Evolutionary conservation across 2,113 vertebrate species (phyloP).

Genomic region (Globicephala melas): DNA sequence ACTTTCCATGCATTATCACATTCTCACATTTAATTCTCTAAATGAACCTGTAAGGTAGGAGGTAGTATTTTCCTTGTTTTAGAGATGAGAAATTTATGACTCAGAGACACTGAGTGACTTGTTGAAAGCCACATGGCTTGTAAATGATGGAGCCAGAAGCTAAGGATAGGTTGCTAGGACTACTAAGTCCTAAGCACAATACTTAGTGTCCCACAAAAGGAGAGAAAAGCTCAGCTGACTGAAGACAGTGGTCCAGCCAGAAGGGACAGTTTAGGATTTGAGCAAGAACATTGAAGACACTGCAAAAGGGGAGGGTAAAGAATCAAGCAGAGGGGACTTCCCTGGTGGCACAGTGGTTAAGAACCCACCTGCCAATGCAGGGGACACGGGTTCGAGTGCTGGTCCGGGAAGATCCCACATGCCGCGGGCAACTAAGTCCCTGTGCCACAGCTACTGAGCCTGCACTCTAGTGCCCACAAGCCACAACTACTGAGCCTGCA

Average conservation of each 20-base stretch:
- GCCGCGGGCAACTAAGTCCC: too few relatives aligned
- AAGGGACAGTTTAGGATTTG: background rate
- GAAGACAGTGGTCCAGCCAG: background rate
- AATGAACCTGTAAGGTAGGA: background rate
- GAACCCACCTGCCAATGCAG: too few relatives aligned
- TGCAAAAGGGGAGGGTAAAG: background rate
- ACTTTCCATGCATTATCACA: background rate
- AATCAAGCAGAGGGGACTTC: background rate
- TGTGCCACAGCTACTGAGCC: too few relatives aligned
- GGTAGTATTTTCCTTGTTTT: background rate
- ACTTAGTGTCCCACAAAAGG: background rate
- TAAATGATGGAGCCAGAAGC: background rate
- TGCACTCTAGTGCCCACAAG: too few relatives aligned
- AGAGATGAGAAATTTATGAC: background rate
- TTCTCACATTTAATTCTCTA: background rate
- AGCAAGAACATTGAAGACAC: background rate
- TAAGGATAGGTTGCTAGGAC: background rate
- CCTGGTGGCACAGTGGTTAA: too few relatives aligned
- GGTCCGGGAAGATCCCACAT: too few relatives aligned
- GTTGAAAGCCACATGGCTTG: background rate
- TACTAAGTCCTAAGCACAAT: background rate
- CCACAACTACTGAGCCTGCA: too few relatives aligned
- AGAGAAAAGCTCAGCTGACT: background rate
- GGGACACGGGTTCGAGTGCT: too few relatives aligned
- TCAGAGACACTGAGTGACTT: background rate